Evolutionary conservation across 2,113 vertebrate genomes (phyloP).

Genomic region (Plecotus auritus): DNA sequence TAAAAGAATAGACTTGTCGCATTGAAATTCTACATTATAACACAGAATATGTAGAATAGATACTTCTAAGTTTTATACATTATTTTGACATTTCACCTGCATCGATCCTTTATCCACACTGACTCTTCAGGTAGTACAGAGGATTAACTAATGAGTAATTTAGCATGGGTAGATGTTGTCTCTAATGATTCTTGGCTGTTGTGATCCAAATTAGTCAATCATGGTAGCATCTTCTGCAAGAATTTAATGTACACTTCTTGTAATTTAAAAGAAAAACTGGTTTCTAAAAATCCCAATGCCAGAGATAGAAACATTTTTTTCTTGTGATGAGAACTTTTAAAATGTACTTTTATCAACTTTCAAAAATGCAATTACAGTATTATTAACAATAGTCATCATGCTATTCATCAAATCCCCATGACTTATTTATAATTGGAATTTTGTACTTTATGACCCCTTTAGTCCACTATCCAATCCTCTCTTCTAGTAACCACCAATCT

Average conservation of each 20-base stretch:
- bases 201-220: background rate
- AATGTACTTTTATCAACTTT: background rate
- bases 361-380: background rate
- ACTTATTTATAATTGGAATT: background rate
- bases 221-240: background rate
- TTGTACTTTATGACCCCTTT: background rate
- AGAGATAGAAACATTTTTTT: background rate
- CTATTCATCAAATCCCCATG: background rate
- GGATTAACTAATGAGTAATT: background rate
- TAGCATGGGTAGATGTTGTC: background rate
- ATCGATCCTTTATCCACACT: background rate
- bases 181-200: background rate
- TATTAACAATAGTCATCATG: background rate
- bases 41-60: background rate
- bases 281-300: background rate
- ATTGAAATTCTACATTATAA: background rate
- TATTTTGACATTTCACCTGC: background rate
- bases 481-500: background rate
- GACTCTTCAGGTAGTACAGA: background rate
- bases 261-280: conserved; percentile 30
- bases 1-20: background rate
- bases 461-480: background rate
- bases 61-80: background rate
- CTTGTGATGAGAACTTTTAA: background rate
- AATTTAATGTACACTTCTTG: background rate